phyloP scores from a whole-genome alignment of 1,140 invertebrate genomes.

The Lepidurus packardi region DNA sequence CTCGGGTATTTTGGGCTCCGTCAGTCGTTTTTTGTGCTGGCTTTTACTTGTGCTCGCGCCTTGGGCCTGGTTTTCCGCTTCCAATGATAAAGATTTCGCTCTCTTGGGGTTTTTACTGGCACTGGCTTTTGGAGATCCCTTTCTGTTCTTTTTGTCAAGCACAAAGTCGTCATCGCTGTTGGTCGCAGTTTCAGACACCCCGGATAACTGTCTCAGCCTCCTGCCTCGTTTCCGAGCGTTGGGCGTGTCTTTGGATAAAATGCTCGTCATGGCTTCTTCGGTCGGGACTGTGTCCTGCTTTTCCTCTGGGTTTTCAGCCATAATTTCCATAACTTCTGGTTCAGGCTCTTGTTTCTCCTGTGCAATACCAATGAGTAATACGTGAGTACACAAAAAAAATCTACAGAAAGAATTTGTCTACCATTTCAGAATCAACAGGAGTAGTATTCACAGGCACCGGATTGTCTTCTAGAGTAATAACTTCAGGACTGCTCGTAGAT shows the following conservation, averaged over 20 bases:
- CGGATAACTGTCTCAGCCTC: not conserved
- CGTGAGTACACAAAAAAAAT: slow-evolving; percentile 16
- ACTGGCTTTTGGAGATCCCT: not conserved
- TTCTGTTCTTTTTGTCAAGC: not conserved
- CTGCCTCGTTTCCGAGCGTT: not conserved
- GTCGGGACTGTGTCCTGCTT: not conserved
- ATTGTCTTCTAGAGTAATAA: not conserved
- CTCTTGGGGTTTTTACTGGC: not conserved
- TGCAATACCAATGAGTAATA: not conserved
- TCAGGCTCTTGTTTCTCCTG: not conserved
- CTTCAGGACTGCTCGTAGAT: not conserved
- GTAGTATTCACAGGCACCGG: not conserved
- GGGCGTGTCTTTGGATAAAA: not conserved
- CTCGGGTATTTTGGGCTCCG: not conserved
- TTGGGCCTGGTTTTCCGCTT: not conserved
- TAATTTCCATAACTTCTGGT: not conserved
- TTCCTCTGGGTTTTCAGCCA: not conserved
- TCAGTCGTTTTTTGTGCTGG: not conserved
- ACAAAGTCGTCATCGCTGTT: not conserved
- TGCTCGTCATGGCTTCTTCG: not conserved
- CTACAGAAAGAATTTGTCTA: not conserved
- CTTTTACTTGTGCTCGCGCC: not conserved
- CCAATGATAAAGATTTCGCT: not conserved
- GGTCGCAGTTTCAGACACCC: not conserved
- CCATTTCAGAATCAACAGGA: too few relatives aligned